These are phyloP conservation scores for Hymenochirus boettgeri DNA, from an alignment of 2,113 vertebrate genomes.

Conservation along the genomic window DNA sequence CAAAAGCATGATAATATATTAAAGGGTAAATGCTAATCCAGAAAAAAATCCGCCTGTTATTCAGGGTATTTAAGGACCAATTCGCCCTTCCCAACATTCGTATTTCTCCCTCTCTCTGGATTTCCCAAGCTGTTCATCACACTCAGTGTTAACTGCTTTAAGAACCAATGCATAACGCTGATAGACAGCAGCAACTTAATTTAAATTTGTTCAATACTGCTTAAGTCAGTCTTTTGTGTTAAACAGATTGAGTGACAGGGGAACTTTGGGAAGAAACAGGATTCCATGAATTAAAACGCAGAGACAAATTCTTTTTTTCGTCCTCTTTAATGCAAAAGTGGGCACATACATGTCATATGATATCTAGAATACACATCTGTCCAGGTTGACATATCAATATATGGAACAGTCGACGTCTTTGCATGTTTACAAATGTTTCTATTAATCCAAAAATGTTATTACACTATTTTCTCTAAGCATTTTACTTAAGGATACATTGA, in stretches of 20 bases:
- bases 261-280: not conserved
- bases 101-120: not conserved
- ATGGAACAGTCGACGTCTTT: too few relatives aligned
- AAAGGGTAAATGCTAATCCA: too few relatives aligned
- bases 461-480: too few relatives aligned
- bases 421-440: too few relatives aligned
- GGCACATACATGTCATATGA: conserved; percentile 2
- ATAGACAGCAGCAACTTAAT: conserved; percentile 37
- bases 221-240: conserved; percentile 43
- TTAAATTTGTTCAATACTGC: conserved; percentile 43
- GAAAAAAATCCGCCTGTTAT: too few relatives aligned
- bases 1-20: too few relatives aligned
- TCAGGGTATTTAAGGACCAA: too few relatives aligned
- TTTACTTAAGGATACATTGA: too few relatives aligned
- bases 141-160: not conserved
- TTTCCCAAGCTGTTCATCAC: not conserved
- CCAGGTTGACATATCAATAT: not conserved
- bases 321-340: not conserved
- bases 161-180: not conserved
- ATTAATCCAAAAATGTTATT: too few relatives aligned
- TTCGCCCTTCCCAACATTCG: conserved; percentile 4
- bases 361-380: conserved; percentile 14
- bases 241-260: conserved; percentile 35
- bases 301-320: conserved; percentile 14
- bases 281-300: not conserved